These are phyloP conservation scores for Danio rerio DNA, from an alignment of 2,113 vertebrate genomes.

Conservation along the genomic window DNA sequence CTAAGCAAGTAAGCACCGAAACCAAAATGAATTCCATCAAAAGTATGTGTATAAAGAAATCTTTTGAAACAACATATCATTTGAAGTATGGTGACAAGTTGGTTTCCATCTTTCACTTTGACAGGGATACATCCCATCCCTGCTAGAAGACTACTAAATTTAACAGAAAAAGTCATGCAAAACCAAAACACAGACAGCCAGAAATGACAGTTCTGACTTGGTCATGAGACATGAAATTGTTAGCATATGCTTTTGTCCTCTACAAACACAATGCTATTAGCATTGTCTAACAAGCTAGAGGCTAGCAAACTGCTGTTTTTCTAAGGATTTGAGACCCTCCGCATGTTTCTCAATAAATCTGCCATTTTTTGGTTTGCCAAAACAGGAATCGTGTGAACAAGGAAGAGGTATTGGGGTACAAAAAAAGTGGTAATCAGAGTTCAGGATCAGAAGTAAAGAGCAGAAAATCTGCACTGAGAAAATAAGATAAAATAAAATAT, in stretches of 20 bases:
- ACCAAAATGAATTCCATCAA: constrained; percentile 29
- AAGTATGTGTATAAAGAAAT: constrained; percentile 26
- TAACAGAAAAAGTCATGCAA: constrained; percentile 1
- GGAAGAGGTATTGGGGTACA: neutral
- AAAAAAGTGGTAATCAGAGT: neutral
- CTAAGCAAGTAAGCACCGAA: constrained; percentile 16
- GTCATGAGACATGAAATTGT: neutral
- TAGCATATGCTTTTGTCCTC: neutral
- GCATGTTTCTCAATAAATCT: neutral
- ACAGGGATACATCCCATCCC: constrained; percentile 23
- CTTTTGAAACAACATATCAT: constrained; percentile 3
- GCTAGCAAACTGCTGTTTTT: neutral
- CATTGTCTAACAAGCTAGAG: neutral
- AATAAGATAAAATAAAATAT: neutral
- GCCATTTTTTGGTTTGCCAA: neutral
- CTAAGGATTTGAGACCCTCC: neutral
- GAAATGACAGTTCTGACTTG: constrained; percentile 4
- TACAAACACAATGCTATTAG: constrained; percentile 2
- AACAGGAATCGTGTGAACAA: neutral
- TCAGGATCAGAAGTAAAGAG: neutral
- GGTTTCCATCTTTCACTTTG: constrained; percentile 37
- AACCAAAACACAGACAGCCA: constrained; percentile 7
- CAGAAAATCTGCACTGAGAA: neutral
- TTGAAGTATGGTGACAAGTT: constrained; percentile 15
- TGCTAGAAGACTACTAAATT: constrained; percentile 15